Base-by-base conservation (phyloP, 2,797 vertebrate genomes). In the Syndactyla subalaris region DNA sequence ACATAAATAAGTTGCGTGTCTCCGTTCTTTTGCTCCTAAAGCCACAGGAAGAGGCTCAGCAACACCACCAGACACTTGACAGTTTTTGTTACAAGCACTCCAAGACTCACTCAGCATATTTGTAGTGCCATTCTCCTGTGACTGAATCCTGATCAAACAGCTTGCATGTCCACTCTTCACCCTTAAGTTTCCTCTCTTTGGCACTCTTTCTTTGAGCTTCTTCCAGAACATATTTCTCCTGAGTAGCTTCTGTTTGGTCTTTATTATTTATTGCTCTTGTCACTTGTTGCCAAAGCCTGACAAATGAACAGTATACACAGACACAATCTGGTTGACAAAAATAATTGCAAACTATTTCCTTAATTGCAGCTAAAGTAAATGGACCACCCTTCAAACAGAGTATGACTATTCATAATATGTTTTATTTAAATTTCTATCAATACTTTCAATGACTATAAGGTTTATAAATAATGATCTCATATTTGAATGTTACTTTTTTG, bases 201-300 rank as follows among this genome's bases (percentile, higher is more conserved):
- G 99, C 98, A 23, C 98, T 98, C 92, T 98, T 99, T 91, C 99
- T 98, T 97, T 99, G 99, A 75, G 98, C 99, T 94, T 99, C 99
- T 98, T 99, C 99, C 96, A 99, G 98, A 92, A 99, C 62, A 51
- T 98, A 99, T 96, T 99, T 99, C 97, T 99, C 99, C 39, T 99
- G 99, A 95, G 99, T 99, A 88, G 99, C 99, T 97, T 99, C 99
- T 14, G 98, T 99, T 98, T 99, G 99, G 97, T 99, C 99, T 98
- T 99, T 99, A 97, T 98, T 99, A 97, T 98, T 99, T 98, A 99
- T 99, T 93, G 99, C 99, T 92, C 98, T 98, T 24, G 99, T 99
- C 96, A 99, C 99, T n/a, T 99, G 99, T 92, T 99, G 99, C 99
- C 99, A 99, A 95, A 99, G 98, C 92, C 99, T 99, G 95, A 88